These are phyloP conservation scores for Danio jaintianensis DNA, from an alignment of 2,797 vertebrate species.

Conservation along the genomic window DNA sequence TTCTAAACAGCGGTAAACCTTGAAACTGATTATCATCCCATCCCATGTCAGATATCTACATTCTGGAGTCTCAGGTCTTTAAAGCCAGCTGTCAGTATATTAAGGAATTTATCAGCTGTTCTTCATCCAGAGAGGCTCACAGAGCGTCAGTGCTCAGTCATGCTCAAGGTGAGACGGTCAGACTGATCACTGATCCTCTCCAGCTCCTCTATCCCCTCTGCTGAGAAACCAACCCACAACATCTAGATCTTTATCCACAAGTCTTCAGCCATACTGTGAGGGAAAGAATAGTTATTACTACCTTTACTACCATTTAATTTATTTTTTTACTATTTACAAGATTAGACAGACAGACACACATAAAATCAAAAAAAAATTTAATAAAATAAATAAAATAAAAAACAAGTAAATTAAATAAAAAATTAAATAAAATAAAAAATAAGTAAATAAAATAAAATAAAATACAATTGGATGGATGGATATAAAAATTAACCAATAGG, in stretches of 20 bases:
- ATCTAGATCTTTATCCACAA: not conserved
- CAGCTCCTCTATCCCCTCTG: not conserved
- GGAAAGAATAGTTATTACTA: not conserved
- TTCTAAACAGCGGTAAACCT: no score
- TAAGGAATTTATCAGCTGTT: not conserved
- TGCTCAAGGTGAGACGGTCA: constrained; percentile 15
- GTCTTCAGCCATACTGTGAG: not conserved
- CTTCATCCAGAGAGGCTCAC: not conserved
- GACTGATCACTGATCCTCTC: constrained; percentile 3
- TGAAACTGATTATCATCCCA: no score
- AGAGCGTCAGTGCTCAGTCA: constrained; percentile 7
- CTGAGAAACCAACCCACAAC: not conserved
- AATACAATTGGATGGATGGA: no score
- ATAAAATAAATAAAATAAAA: not conserved
- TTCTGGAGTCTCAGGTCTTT: not conserved
- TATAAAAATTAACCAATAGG: no score
- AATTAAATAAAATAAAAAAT: no score
- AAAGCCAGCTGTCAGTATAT: not conserved
- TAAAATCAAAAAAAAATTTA: not conserved
- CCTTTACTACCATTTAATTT: not conserved
- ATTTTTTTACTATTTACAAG: no score
- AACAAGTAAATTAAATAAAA: no score
- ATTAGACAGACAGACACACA: not conserved
- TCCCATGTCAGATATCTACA: not conserved
- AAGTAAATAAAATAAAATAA: no score